These are phyloP conservation scores for Tychaedon coryphoeus DNA, from an alignment of 2,113 vertebrate species.

Conservation along the genomic window DNA sequence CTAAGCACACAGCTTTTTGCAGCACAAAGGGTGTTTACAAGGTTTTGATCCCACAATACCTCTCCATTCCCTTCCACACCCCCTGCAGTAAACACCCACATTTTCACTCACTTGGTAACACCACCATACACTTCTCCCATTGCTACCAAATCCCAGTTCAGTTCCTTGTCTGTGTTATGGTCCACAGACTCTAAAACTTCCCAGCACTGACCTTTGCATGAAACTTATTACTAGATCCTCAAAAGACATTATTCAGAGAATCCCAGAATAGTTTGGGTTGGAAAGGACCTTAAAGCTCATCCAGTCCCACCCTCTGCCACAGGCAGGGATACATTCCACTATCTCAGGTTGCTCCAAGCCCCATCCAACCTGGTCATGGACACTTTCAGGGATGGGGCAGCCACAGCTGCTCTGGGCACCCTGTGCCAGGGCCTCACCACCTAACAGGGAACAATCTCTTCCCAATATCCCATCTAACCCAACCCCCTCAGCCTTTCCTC, in stretches of 20 bases:
- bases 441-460: background rate
- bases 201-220: background rate
- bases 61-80: background rate
- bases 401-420: background rate
- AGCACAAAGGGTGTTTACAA: background rate
- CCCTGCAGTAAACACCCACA: background rate
- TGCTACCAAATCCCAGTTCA: background rate
- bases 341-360: fast-evolving
- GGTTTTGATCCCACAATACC: background rate
- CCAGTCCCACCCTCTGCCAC: background rate
- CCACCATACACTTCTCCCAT: background rate
- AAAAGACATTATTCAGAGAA: background rate
- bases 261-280: background rate
- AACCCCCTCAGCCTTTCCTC: background rate
- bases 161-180: background rate
- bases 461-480: background rate
- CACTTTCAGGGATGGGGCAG: background rate
- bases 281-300: background rate
- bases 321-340: background rate
- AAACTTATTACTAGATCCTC: background rate
- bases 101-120: background rate
- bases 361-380: fast-evolving
- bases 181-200: background rate
- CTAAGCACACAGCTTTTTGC: background rate
- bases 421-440: background rate